Evolutionary conservation across 1,140 invertebrate species (phyloP).

Genomic region (Nilaparvata lugens): DNA sequence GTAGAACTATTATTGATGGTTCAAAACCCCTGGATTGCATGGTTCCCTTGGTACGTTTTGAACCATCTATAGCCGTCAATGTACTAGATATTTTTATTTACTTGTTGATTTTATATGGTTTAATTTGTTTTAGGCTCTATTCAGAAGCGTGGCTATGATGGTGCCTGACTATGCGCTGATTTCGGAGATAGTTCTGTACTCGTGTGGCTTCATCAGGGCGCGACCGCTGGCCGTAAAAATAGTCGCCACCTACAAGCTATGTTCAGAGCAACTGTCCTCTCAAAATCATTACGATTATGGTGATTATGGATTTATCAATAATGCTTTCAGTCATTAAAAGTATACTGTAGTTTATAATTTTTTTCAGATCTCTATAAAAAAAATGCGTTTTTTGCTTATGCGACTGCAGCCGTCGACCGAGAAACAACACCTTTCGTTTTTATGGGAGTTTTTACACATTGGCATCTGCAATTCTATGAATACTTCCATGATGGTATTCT

Average conservation of each 20-base stretch:
- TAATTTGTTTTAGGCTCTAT: conserved; percentile 55
- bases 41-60: too few species aligned
- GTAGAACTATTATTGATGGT: too few species aligned
- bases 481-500: too few species aligned
- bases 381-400: too few species aligned
- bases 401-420: too few species aligned
- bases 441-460: too few species aligned
- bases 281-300: conserved; percentile 96
- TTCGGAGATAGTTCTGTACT: conserved; percentile 88
- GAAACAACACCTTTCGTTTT: too few species aligned
- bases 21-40: not conserved
- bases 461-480: too few species aligned
- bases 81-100: not conserved
- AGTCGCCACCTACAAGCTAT: conserved; percentile 85
- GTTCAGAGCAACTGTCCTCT: conserved; percentile 89
- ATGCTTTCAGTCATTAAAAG: too few species aligned
- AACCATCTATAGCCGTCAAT: too few species aligned
- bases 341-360: too few species aligned
- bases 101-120: not conserved
- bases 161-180: conserved; percentile 93
- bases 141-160: conserved; percentile 97
- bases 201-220: conserved; percentile 85
- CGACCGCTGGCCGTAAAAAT: conserved; percentile 87
- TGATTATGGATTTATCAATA: conserved; percentile 25
- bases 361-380: too few species aligned